These are phyloP conservation scores for Triplophysa tibetana DNA, from an alignment of 2,113 vertebrate species.

Conservation along the genomic window DNA sequence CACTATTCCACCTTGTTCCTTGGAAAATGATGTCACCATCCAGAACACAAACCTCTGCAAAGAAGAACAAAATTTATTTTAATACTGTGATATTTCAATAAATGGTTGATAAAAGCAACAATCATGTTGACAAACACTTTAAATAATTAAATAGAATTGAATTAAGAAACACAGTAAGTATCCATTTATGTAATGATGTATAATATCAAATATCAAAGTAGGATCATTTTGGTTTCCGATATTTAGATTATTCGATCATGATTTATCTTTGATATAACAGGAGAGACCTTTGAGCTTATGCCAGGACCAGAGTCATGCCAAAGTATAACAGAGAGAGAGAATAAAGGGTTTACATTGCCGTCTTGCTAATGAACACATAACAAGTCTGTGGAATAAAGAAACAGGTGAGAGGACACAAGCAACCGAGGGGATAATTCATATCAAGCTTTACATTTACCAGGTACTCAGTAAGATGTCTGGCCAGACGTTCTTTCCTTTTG, in stretches of 20 bases:
- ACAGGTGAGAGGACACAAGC: background rate
- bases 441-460: background rate
- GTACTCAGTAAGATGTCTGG: background rate
- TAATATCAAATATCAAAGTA: background rate
- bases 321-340: background rate
- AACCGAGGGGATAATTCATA: background rate
- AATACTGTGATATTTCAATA: background rate
- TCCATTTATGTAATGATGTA: no score
- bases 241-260: no score
- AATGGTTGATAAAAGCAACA: background rate
- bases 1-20: constrained; percentile 6
- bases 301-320: background rate
- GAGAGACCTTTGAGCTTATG: background rate
- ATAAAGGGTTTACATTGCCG: no score
- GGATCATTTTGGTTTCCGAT: no score
- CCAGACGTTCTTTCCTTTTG: background rate
- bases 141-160: background rate
- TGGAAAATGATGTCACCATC: background rate
- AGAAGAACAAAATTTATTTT: background rate
- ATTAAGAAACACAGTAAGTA: background rate
- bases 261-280: background rate
- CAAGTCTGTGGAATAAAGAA: constrained; percentile 1
- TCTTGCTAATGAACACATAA: no score
- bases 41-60: background rate
- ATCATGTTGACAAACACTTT: background rate